Evolutionary conservation across 30 jellyfish, hydroid and myxozoan species (phyloP), one percentile per base, ranked within the genome.

Genomic region (Calvadosia cruxmelitensis): DNA sequence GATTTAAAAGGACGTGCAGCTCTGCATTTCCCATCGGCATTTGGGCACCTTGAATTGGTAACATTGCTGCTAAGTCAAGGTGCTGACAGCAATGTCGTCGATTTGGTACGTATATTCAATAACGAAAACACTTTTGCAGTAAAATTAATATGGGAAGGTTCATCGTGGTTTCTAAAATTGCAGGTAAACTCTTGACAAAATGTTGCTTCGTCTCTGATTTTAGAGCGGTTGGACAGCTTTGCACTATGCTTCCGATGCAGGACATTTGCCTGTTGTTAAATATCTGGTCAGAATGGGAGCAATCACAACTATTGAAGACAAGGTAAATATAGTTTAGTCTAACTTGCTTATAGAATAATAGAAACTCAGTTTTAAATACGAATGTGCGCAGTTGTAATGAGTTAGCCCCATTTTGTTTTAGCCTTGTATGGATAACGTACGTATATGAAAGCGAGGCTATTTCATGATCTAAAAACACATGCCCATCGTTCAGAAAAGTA

Each of bases 211-310:
- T 42, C 57, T 42, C 57, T 52, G 27, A 31, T 50, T 70, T 27
- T 35, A 89, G 98, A 89, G 78, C 51, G 85, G 86, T n/a, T 82
- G 95, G 98, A 76, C 95, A 1, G 93, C 98, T 0, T 68, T 89
- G 71, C 98, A 89, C 61, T 77, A 89, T 63, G 95, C 98, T n/a
- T 94, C 98, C 16, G 95, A 89, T 78, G 98, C 95, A 1, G 98
- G 98, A 3, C 92, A 71, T 64, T 76, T 83, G 66, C 94, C 70
- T 0, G 94, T 89, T 1, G 95, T 82, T 49, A 67, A 70, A 34
- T 80, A 76, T 67, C 67, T 89, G 35, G 98, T 89, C 1, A 63
- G 93, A 35, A 82, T 81, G 95, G 98, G 88, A 33, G 98, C 89
- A 36, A 78, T 51, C 5, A 82, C 98, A 2, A 81, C 98, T 12